phyloP scores from a whole-genome alignment of 2,888 invertebrate species.

The Cephus pygmeus region DNA sequence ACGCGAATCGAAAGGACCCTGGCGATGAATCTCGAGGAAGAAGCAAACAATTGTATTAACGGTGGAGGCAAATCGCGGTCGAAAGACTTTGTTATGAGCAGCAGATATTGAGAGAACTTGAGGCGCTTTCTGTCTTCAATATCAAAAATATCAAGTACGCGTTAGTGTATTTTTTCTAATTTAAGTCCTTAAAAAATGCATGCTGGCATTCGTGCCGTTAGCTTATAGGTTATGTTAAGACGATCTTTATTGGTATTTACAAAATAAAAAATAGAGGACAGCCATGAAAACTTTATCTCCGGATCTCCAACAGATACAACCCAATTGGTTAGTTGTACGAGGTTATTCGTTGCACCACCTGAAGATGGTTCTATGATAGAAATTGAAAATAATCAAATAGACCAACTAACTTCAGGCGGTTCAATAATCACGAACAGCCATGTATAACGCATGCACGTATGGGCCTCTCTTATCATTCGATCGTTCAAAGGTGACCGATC shows the following conservation, averaged over 20 bases:
- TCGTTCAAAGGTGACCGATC: not conserved
- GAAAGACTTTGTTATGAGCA: not conserved
- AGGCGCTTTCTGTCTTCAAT: not conserved
- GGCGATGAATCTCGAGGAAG: not conserved
- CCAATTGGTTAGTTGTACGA: not conserved
- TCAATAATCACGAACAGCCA: not conserved
- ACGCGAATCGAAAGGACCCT: not conserved
- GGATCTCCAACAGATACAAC: not conserved
- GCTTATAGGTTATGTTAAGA: conserved; percentile 35
- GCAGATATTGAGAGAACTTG: not conserved
- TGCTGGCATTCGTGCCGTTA: not conserved
- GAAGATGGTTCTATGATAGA: not conserved
- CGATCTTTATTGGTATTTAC: conserved; percentile 42
- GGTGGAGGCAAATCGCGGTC: not conserved
- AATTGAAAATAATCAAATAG: too few relatives aligned
- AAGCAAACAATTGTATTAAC: not conserved
- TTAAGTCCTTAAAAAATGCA: not conserved
- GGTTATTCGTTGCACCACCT: not conserved
- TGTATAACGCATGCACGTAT: not conserved
- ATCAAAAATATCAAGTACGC: conserved; percentile 2
- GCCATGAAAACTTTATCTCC: not conserved
- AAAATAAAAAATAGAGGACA: conserved; percentile 31
- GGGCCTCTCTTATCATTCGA: not conserved
- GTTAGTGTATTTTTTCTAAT: not conserved
- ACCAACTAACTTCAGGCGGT: too few relatives aligned